Percentiles rank a stretch among this genome's conserved stretches.
Conservation (phyloP, 2,797 vertebrate genomes). For the Euthynnus affinis region DNA sequence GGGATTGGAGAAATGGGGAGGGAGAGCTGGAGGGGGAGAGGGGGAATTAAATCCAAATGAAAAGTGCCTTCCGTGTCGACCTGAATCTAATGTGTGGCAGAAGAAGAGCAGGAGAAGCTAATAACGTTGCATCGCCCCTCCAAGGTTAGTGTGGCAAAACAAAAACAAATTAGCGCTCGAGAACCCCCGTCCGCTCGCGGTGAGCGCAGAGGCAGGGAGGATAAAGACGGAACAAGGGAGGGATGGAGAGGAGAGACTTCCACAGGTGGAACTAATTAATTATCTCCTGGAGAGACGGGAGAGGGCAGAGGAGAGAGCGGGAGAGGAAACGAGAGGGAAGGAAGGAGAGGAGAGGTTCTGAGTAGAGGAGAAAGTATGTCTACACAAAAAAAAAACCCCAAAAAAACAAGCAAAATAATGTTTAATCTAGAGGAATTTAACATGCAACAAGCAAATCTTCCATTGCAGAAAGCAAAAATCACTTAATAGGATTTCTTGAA, state of each 20-base stretch:
- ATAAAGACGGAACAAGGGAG: conserved; percentile 46
- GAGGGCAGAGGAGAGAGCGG: background rate
- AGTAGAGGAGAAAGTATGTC: background rate
- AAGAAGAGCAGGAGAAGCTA: conserved; percentile 72
- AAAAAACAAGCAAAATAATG: no score
- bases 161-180: conserved; percentile 77
- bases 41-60: conserved; percentile 82
- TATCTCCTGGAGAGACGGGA: conserved; percentile 39
- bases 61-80: conserved; percentile 81
- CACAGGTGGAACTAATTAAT: conserved; percentile 72
- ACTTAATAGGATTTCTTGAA: no score
- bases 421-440: no score
- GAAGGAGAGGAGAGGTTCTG: background rate
- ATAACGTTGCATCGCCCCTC: conserved; percentile 68
- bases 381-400: no score
- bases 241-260: conserved; percentile 55
- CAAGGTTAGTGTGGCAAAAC: conserved; percentile 75
- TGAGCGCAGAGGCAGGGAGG: conserved; percentile 4
- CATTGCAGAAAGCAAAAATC: no score
- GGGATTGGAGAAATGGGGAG: background rate
- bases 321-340: background rate
- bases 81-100: conserved; percentile 73
- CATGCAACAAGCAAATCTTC: no score
- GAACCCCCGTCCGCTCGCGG: conserved; percentile 32
- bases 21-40: conserved; percentile 53